These are phyloP conservation scores for Frankliniella intonsa DNA, from an alignment of 2,888 invertebrate genomes.

Conservation along the genomic window DNA sequence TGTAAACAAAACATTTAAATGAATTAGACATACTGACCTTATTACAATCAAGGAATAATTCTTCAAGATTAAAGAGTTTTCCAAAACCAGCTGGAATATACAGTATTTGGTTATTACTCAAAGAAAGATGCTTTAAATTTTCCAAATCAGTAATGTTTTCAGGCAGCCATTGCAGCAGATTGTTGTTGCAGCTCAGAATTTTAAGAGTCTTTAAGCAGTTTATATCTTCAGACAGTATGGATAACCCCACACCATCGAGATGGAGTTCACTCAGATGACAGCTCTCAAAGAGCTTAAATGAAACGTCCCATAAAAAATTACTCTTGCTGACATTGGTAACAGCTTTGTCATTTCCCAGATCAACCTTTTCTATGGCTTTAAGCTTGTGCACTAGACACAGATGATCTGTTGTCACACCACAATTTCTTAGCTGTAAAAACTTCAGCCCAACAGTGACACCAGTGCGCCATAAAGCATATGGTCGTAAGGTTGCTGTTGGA, in stretches of 20 bases:
- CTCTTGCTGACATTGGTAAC: not conserved
- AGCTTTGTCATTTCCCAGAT: not conserved
- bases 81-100: not conserved
- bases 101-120: not conserved
- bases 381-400: not conserved
- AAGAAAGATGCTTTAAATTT: not conserved
- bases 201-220: not conserved
- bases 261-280: not conserved
- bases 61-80: not conserved
- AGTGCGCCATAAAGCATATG: not conserved
- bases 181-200: not conserved
- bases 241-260: not conserved
- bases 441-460: not conserved
- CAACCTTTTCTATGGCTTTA: not conserved
- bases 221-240: not conserved
- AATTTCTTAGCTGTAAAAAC: not conserved
- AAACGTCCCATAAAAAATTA: not conserved
- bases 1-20: not conserved
- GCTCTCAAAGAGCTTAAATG: not conserved
- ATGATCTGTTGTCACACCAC: not conserved
- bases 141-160: not conserved
- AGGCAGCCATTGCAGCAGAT: not conserved
- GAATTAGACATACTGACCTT: not conserved
- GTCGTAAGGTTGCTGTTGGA: not conserved
- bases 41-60: not conserved